Evolutionary conservation across 2,888 invertebrate genomes (phyloP), one percentile per base, ranked within the genome.

Genomic region (Leptura quadrifasciata): DNA sequence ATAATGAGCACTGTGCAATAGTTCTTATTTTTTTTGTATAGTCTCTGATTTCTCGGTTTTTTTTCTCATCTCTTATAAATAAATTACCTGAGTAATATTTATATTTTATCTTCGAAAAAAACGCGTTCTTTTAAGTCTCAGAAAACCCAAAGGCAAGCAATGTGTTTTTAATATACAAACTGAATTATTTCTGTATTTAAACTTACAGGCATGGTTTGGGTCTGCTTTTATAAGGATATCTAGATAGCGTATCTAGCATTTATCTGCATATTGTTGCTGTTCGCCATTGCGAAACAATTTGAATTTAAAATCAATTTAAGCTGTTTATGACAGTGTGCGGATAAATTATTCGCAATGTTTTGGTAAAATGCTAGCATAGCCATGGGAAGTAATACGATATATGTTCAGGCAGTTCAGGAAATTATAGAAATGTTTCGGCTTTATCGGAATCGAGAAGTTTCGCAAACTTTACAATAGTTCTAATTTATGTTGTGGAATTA

Each of bases 371-470:
- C 74, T 74, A 68, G 78, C 74, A 63, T 71, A 70, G 69, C 65
- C 72, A 75, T 72, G 74, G 80, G 80, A 80, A 80, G 79, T 80
- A 80, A 80, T 78, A 71, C 73, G 71, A 75, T 71, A 81, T 82
- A 83, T 83, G 81, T 81, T 79, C 81, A 84, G 84, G 84, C 84
- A 84, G 81, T 81, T 79, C 81, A 84, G 84, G 84, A 85, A 84
- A 84, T 83, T 84, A 84, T 84, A 82, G 84, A 83, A 83, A 84
- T 82, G 84, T 84, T 83, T 81, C 83, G 79, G 75, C 81, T 84
- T 82, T 84, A 84, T 85, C 84, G 79, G 60, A 27, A 74, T 69
- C 74, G 68, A 35, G 71, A 72, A 75, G 60, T 75, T 72, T 31
- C 58, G 35, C 54, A 31, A 73, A 72, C 64, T 72, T 65, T 65